Percentiles rank a stretch among this genome's conserved stretches.
These are phyloP conservation scores for Sminthurides bifidus DNA, from an alignment of 1,140 invertebrate genomes.

Conservation along the genomic window DNA sequence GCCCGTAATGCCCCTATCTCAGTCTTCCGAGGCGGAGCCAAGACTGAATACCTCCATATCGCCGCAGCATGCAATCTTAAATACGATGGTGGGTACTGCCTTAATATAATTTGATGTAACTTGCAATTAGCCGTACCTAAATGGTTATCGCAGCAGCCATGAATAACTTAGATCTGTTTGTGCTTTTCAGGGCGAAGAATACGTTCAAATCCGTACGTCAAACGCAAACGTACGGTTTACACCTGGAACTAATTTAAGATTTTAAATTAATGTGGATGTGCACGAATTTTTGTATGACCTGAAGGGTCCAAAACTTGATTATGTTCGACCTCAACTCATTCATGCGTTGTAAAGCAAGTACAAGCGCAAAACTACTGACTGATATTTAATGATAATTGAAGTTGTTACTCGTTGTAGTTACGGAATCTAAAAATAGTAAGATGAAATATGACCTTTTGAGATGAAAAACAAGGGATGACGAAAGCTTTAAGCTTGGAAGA, in stretches of 20 bases:
- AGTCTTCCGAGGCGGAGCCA: slow-evolving; percentile 27
- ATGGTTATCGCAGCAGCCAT: not conserved
- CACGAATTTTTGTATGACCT: too few species aligned
- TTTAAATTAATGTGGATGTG: too few species aligned
- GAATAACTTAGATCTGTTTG: not conserved
- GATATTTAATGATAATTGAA: too few species aligned
- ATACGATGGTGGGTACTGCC: slow-evolving; percentile 32
- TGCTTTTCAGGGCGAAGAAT: slow-evolving; percentile 23
- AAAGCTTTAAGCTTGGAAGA: too few species aligned
- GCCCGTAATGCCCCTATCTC: slow-evolving; percentile 6
- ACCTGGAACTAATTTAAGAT: slow-evolving; percentile 22
- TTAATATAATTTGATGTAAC: not conserved
- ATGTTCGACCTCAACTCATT: too few species aligned
- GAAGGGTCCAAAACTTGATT: too few species aligned
- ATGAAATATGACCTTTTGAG: too few species aligned
- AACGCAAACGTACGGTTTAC: slow-evolving; percentile 26
- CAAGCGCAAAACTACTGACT: too few species aligned
- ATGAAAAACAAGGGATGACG: too few species aligned
- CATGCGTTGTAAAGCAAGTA: too few species aligned
- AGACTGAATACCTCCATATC: slow-evolving; percentile 14
- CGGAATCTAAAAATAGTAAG: too few species aligned
- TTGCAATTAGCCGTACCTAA: not conserved
- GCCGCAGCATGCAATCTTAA: slow-evolving; percentile 21
- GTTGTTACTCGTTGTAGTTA: too few species aligned
- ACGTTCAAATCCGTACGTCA: slow-evolving; percentile 27